Evolutionary conservation across 2,888 invertebrate species (phyloP).

Genomic region (Zelleria hepariella): DNA sequence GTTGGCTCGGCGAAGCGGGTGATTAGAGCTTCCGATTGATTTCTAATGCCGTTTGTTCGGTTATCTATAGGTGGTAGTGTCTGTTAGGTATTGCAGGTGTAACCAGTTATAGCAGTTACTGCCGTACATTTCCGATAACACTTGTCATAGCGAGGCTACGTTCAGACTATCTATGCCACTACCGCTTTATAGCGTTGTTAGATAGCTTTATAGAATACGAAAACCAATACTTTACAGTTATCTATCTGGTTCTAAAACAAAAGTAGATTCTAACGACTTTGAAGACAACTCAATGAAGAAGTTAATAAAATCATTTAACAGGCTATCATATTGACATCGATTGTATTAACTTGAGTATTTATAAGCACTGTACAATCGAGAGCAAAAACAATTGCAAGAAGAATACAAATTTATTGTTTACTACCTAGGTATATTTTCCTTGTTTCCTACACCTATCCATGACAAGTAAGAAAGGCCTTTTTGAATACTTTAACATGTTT

Average conservation of each 20-base stretch:
- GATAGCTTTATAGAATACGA: too few relatives aligned
- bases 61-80: background rate
- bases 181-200: too few relatives aligned
- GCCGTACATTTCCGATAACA: too few relatives aligned
- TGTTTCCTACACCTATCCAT: too few relatives aligned
- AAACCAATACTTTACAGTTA: too few relatives aligned
- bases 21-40: conserved; percentile 25
- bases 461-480: too few relatives aligned
- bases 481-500: too few relatives aligned
- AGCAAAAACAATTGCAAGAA: background rate
- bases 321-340: background rate
- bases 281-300: background rate
- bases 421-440: too few relatives aligned
- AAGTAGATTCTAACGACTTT: background rate
- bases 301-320: background rate
- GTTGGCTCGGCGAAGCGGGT: background rate
- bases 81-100: background rate
- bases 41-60: background rate
- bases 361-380: background rate
- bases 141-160: too few relatives aligned
- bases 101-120: background rate
- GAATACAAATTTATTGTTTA: too few relatives aligned
- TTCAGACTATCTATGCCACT: too few relatives aligned
- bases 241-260: background rate
- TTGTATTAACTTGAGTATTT: background rate